These are phyloP conservation scores for Mesochorus sp. DNA, from an alignment of 2,888 invertebrate genomes.

Conservation along the genomic window DNA sequence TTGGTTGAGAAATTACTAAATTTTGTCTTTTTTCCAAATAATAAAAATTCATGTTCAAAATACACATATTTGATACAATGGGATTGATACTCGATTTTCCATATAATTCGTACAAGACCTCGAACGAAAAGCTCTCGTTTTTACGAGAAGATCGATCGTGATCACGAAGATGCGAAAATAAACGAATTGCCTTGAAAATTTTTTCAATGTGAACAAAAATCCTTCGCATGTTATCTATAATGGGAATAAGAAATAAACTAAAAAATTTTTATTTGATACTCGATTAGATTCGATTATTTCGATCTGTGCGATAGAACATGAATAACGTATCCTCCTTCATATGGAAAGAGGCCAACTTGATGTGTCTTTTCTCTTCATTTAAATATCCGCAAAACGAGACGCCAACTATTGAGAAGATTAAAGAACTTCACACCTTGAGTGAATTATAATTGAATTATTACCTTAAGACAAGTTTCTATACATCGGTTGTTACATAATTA, in stretches of 20 bases:
- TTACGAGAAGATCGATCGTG: background rate
- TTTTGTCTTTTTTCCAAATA: conserved; percentile 15
- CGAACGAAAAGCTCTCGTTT: background rate
- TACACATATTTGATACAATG: background rate
- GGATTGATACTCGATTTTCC: background rate
- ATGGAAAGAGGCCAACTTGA: conserved; percentile 16
- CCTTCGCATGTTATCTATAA: conserved; percentile 1
- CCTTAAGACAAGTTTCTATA: no score
- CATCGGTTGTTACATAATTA: no score
- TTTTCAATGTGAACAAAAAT: background rate
- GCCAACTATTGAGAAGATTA: no score
- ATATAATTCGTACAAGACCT: background rate
- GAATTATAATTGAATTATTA: no score
- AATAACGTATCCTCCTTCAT: conserved; percentile 8
- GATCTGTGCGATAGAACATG: background rate
- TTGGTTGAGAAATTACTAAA: conserved; percentile 14
- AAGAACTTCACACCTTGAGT: no score
- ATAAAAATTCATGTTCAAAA: conserved; percentile 17
- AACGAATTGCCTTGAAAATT: conserved; percentile 1
- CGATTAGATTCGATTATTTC: background rate
- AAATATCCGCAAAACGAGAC: no score
- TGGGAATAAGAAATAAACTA: background rate
- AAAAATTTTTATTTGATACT: background rate
- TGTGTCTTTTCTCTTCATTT: no score
- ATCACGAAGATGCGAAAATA: background rate